phyloP scores from a whole-genome alignment of 2,113 vertebrate genomes.

The Ctenomys sociabilis region DNA sequence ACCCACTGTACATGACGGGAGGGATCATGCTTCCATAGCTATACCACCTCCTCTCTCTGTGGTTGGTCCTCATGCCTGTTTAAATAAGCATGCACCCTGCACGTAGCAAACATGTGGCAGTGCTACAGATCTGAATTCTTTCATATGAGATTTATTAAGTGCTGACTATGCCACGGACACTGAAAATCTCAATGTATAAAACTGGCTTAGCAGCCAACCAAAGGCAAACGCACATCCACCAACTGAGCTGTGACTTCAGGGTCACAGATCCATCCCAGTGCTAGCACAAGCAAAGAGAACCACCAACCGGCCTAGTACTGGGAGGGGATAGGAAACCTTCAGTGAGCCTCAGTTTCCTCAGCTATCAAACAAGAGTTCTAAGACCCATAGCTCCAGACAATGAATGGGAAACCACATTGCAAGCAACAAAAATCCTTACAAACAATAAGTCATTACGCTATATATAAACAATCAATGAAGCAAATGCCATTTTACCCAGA shows the following conservation, averaged over 20 bases:
- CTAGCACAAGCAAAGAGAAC: background rate
- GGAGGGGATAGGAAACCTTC: background rate
- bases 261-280: background rate
- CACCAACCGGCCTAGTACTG: background rate
- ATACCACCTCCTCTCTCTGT: background rate
- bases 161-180: background rate
- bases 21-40: background rate
- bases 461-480: background rate
- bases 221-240: background rate
- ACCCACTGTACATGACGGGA: background rate
- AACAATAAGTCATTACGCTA: background rate
- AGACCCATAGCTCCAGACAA: slow-evolving; percentile 32
- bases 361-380: background rate
- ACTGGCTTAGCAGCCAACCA: background rate
- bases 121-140: background rate
- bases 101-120: background rate
- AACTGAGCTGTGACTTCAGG: background rate
- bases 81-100: background rate
- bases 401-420: background rate
- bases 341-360: background rate
- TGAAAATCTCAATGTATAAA: background rate
- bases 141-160: background rate
- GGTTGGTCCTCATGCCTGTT: background rate
- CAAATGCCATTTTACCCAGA: background rate
- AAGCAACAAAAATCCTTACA: background rate